Evolutionary conservation across 2,797 vertebrate species (phyloP).

Genomic region (Phrynocephalus guinanensis): DNA sequence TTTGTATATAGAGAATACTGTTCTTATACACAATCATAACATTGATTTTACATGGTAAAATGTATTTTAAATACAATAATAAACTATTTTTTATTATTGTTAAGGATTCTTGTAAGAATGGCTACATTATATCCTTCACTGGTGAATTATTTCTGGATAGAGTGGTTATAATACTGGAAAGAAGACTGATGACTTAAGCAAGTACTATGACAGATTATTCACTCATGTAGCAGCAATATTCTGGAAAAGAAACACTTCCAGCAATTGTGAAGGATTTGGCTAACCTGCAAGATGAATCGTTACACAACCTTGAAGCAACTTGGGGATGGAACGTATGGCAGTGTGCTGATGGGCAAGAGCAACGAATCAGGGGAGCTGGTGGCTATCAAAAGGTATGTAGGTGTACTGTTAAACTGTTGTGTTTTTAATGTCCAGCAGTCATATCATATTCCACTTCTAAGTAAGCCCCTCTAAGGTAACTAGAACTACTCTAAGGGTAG

Average conservation of each 20-base stretch:
- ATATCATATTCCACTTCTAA: background rate
- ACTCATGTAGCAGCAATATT: conserved; percentile 42
- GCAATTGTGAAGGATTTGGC: conserved; percentile 15
- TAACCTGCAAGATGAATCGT: conserved; percentile 87
- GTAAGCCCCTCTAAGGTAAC: background rate
- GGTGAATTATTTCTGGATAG: conserved; percentile 43
- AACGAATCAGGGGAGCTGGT: conserved; percentile 96
- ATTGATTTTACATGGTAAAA: conserved; percentile 4
- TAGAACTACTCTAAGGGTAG: background rate
- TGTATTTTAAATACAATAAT: conserved; percentile 1
- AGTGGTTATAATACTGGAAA: conserved; percentile 48
- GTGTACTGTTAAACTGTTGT: background rate
- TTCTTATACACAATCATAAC: background rate
- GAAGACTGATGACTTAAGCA: conserved; percentile 17
- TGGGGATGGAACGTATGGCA: conserved; percentile 97
- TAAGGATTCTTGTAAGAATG: conserved; percentile 64
- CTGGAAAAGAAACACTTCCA: conserved; percentile 42
- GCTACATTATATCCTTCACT: conserved; percentile 44
- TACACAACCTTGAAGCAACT: conserved; percentile 94
- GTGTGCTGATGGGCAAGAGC: conserved; percentile 95
- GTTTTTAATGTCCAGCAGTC: background rate
- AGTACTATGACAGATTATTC: conserved; percentile 56
- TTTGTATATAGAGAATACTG: background rate
- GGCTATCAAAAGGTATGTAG: conserved; percentile 92
- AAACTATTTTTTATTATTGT: conserved; percentile 25